Evolutionary conservation across 2,888 invertebrate genomes (phyloP), one percentile per base, ranked within the genome.

Genomic region (Pocota personata): DNA sequence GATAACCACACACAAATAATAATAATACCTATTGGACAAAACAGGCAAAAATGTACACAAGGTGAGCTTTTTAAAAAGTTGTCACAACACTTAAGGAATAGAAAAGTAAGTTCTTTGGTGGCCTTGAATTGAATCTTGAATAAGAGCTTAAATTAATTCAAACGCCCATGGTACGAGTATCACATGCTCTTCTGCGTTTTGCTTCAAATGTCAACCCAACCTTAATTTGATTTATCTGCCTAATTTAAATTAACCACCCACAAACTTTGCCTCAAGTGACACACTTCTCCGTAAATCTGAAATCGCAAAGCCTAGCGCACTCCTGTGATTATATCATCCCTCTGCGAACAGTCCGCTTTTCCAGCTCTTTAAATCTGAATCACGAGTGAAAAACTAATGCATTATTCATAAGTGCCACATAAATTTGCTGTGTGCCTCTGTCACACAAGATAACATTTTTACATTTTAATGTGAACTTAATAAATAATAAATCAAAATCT

Each of bases 391-490:
- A 73, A 62, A 64, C 80, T 75, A 46, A 64, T 80, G 76, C 58
- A 80, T 84, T 84, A 80, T 84, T 84, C 66, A 84, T 84, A 69
- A 71, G 62, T 69, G 75, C 21, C 79, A 73, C 79, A 80, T 80
- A 76, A 69, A 71, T 84, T 80, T 79, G 57, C 48, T 48, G 48
- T 71, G 35, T 16, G 52, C 58, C 43, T 57, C 72, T 69, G 72
- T 72, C 64, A 58, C 19, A 78, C 21, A 24, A 67, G 75, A 71
- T 84, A 66, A 46, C 60, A 76, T 75, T 64, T 75, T 84, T 62
- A 79, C 75, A 84, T 84, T 84, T 84, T 84, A 84, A 84, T 84
- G 71, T 30, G 64, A 84, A 84, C 80, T 84, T 79, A 76, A 80
- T 71, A 76, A 80, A 75, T 67, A 71, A 80, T 80, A 84, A 84